Evolutionary conservation across 2,797 vertebrate species (phyloP), one percentile per base, ranked within the genome.

Genomic region (Zenarchopterus dispar): DNA sequence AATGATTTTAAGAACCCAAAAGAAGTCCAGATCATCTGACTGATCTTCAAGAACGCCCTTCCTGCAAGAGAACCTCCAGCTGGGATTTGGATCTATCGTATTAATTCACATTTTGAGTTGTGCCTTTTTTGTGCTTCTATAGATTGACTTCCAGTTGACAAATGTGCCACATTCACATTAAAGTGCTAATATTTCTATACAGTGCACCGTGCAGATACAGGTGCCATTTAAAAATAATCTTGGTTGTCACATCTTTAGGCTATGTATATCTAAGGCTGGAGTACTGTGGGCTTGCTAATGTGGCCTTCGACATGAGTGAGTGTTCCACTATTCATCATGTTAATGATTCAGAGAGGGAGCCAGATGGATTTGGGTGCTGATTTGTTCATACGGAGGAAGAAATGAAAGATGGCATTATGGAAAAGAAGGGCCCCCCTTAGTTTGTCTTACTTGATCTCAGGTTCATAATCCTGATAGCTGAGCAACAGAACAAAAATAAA

Each of bases 371-470:
- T 50, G 74, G 73, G 62, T 67, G 62, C 39, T 22, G 73, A 72
- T 84, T 88, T 85, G 92, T 88, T 94, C 89, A 91, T 88, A 92
- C 80, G 91, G 84, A 56, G 92, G 92, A 91, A 84, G 89, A 89
- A 91, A 93, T 87, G 77, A 85, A 75, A 94, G 90, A 94, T 91
- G 91, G 71, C 88, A 89, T 91, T 60, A 56, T 62, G 59, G 62
- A 19, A 19, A 44, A 47, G 22, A 70, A 23, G 28, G 58, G 11
- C 31, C 82, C 85, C 89, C 94, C 90, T 85, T 92, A 85, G 90
- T 94, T 93, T 93, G 94, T 92, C 96, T 98, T 98, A 97, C 96
- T 98, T 98, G 94, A 97, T 96, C 91, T 96, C 95, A 87, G 95
- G 95, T 92, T 95, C 94, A 90, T 96, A 96, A 94, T 97, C 95